A percentile compares a stretch with the other conserved stretches of the same genome.
Evolutionary conservation across 23 tunicate species (phyloP).

Genomic region (Halocynthia aurantium): DNA sequence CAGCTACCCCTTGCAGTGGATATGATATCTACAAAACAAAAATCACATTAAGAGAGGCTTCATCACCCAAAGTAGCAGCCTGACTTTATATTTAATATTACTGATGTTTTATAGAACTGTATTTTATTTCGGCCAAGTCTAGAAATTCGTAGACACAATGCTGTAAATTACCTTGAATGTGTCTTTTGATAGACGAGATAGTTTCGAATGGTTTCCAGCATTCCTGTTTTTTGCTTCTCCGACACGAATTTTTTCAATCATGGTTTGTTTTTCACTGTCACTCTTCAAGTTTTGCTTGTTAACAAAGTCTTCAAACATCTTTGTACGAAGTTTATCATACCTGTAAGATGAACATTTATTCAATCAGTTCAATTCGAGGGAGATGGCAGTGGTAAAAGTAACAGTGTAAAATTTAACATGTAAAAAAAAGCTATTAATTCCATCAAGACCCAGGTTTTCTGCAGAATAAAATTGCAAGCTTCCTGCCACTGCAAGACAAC

Average conservation of each 20-base stretch:
- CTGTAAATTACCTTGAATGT: constrained; percentile 8
- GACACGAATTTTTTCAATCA: constrained; percentile 21
- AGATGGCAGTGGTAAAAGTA: too few species aligned
- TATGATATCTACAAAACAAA: constrained; percentile 1
- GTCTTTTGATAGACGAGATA: constrained; percentile 14
- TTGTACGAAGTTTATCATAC: constrained; percentile 45
- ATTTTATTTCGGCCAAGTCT: too few species aligned
- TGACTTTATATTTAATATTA: not conserved
- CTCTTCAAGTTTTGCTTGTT: not conserved
- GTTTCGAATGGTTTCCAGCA: constrained; percentile 15
- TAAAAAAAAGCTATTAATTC: not conserved
- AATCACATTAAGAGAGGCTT: not conserved
- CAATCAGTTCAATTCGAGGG: too few species aligned
- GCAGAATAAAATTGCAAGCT: too few species aligned
- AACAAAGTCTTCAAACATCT: constrained; percentile 25
- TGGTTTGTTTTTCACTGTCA: constrained; percentile 4
- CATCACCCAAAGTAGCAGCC: too few species aligned
- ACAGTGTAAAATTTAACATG: too few species aligned
- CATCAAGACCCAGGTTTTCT: too few species aligned
- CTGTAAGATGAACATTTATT: not conserved
- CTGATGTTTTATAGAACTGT: not conserved
- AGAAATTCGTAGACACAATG: not conserved
- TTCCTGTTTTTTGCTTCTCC: constrained; percentile 27
- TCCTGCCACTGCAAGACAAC: too few species aligned
- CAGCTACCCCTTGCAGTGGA: constrained; percentile 4